Evolutionary conservation across 2,888 invertebrate genomes (phyloP).

Genomic region (Ariolimax columbianus): DNA sequence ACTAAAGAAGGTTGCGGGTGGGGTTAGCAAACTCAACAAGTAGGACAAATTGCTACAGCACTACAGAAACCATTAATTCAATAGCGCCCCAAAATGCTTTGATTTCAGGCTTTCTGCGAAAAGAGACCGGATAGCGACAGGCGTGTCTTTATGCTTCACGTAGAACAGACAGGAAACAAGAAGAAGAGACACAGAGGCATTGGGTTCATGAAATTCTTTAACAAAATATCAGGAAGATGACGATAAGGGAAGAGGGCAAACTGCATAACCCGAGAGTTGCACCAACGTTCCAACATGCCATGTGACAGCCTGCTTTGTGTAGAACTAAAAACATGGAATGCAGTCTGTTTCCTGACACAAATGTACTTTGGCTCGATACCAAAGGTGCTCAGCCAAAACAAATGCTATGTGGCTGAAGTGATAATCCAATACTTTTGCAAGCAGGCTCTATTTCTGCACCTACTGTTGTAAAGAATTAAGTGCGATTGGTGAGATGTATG

Average conservation of each 20-base stretch:
- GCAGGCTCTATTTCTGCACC: neutral
- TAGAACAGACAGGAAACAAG: neutral
- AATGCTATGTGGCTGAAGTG: neutral
- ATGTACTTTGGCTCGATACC: neutral
- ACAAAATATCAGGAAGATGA: neutral
- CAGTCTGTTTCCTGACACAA: neutral
- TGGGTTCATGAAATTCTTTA: too few relatives aligned
- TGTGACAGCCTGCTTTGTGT: neutral
- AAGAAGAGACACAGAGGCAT: neutral
- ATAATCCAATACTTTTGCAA: neutral
- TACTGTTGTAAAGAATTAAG: neutral
- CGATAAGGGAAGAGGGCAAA: neutral
- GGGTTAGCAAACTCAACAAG: too few relatives aligned
- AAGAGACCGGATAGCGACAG: too few relatives aligned
- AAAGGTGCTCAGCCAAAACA: neutral
- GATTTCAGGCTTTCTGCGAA: too few relatives aligned
- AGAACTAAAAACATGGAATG: neutral
- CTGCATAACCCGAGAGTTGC: neutral
- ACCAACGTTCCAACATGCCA: neutral
- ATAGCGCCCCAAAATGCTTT: too few relatives aligned
- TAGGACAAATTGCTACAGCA: too few relatives aligned
- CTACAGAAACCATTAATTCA: too few relatives aligned
- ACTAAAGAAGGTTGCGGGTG: too few relatives aligned
- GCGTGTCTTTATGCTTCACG: too few relatives aligned
- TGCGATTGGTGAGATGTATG: neutral